These are phyloP conservation scores for Carlito syrichta DNA, from an alignment of 2,113 vertebrate genomes.

Conservation along the genomic window DNA sequence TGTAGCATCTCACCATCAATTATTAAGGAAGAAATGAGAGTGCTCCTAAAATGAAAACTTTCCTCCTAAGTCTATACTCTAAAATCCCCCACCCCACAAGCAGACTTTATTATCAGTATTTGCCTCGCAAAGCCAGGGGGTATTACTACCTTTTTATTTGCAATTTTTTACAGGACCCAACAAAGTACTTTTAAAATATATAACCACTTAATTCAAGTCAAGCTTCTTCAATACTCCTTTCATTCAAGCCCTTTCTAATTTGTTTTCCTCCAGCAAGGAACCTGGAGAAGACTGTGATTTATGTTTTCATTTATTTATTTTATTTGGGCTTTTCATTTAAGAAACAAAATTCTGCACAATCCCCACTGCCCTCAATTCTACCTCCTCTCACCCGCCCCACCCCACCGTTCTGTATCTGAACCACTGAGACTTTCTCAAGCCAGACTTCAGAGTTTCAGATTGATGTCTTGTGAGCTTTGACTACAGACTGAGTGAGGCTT, in stretches of 20 bases:
- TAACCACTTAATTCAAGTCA: constrained; percentile 77
- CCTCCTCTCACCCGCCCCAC: not conserved
- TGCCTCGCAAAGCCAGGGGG: constrained; percentile 57
- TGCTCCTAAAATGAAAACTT: constrained; percentile 39
- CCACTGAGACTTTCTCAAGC: not conserved
- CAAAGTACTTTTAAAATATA: constrained; percentile 79
- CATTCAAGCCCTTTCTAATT: constrained; percentile 72
- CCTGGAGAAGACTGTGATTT: constrained; percentile 73
- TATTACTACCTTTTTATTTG: constrained; percentile 76
- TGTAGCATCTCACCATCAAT: constrained; percentile 60
- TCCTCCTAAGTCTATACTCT: constrained; percentile 21
- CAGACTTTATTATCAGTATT: constrained; percentile 61
- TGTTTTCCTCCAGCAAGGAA: constrained; percentile 70
- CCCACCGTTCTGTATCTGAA: not conserved
- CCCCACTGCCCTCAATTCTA: not conserved
- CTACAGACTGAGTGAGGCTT: not conserved
- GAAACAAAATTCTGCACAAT: constrained; percentile 46
- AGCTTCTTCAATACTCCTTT: constrained; percentile 70
- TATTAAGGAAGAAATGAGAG: constrained; percentile 67
- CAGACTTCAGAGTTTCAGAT: not conserved
- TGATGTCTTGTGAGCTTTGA: not conserved
- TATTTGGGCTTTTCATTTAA: constrained; percentile 77
- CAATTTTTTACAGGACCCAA: constrained; percentile 71
- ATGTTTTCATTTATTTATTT: constrained; percentile 78
- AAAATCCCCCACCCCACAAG: not conserved